Conservation (phyloP, 2,113 vertebrate species). For the Aspidoscelis tigris region DNA sequence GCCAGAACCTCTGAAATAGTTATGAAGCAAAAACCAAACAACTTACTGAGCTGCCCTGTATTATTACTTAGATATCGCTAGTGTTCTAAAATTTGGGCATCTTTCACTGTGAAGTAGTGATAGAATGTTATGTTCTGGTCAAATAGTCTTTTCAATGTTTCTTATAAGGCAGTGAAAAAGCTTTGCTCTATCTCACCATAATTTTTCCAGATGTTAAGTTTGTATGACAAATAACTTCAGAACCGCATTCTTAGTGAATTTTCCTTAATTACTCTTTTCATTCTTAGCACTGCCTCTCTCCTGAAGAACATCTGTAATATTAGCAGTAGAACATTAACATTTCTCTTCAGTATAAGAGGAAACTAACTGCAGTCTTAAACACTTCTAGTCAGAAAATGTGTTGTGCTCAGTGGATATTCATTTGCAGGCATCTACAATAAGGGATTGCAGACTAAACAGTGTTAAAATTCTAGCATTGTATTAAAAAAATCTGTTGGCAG, state of each 20-base stretch:
- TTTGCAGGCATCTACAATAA: too few relatives aligned
- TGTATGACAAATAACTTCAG: neutral
- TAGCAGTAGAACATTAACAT: neutral
- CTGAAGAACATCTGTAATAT: neutral
- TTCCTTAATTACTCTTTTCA: neutral
- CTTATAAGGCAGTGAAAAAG: neutral
- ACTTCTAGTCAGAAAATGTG: too few relatives aligned
- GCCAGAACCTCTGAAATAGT: neutral
- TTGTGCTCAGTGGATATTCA: too few relatives aligned
- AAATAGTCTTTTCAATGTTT: constrained; percentile 12
- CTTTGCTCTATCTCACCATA: neutral
- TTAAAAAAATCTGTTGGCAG: neutral
- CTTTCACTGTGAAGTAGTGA: neutral
- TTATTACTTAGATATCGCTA: neutral
- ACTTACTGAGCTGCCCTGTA: constrained; percentile 32
- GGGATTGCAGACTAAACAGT: neutral
- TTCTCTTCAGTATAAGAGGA: neutral
- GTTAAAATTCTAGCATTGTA: neutral
- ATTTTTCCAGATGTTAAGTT: neutral
- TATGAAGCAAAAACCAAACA: constrained; percentile 55
- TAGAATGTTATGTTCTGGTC: neutral
- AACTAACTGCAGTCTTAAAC: too few relatives aligned
- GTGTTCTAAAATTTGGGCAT: accelerated
- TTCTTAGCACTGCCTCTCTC: neutral
- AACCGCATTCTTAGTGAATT: neutral